Evolutionary conservation across 1,140 invertebrate genomes (phyloP), one percentile per base, ranked within the genome.

Genomic region (Bombus balteatus): DNA sequence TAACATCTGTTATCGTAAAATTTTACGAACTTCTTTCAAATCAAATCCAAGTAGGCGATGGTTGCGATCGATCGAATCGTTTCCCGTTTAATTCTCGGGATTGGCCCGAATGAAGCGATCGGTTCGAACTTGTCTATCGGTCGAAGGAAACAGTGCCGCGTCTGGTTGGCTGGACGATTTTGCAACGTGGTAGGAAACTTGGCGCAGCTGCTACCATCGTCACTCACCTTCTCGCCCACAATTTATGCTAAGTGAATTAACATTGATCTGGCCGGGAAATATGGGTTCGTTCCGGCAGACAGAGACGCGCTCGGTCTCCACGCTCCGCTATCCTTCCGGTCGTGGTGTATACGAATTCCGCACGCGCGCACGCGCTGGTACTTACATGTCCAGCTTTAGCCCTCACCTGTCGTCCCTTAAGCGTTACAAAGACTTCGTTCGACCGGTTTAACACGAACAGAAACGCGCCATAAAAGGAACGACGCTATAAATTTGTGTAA

Each of bases 231-330:
- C 80, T 83, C 75, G 73, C 68, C 53, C 53, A 74, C 88, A 73
- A 89, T 89, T 90, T 87, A 89, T 85, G 74, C 72, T 90, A 85
- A 89, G 85, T 79, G 81, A 87, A 90, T 90, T 90, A 90, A 90
- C 89, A 89, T 90, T 89, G 89, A 90, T 90, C 85, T 78, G 57
- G 47, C 39, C 66, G 66, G 73, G 85, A 86, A 86, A 86, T 86
- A 86, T 86, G 85, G 68, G 73, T 83, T 77, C 85, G 73, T 83
- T 83, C 81, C 65, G 57, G 32, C 57, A 74, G 66, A 57, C 85
- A 78, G 79, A 65, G 13, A 28, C 77, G 59, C 39, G 25, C 47
- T 10, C 39, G 41, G 25, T 34, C 80, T 43, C 70, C 15, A 18
- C 12, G 47, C 32, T 43, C 12, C 70, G 34, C 15, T 32, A 32